These are phyloP conservation scores for Hydrolagus colliei DNA, from an alignment of 2,797 vertebrate species.

Conservation along the genomic window DNA sequence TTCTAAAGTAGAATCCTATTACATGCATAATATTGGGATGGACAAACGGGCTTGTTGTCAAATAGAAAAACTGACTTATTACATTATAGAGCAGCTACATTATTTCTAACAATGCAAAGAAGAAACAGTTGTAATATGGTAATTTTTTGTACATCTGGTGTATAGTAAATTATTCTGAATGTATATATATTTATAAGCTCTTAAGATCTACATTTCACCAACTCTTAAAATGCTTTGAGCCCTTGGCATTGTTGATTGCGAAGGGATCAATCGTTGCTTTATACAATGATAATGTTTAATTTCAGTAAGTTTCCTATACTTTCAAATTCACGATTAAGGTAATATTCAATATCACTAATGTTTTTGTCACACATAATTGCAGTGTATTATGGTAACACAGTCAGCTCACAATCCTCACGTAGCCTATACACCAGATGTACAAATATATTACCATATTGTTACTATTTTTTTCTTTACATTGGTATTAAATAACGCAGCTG, in stretches of 20 bases:
- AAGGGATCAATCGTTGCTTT: constrained; percentile 3
- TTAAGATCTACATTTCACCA: constrained; percentile 36
- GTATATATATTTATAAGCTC: too few species aligned
- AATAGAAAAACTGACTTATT: too few species aligned
- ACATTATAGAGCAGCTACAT: too few species aligned
- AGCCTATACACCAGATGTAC: neutral
- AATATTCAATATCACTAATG: neutral
- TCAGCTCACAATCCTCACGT: neutral
- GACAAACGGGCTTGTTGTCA: too few species aligned
- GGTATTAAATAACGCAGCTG: neutral
- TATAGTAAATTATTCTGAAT: too few species aligned
- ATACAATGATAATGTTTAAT: neutral
- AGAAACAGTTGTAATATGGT: too few species aligned
- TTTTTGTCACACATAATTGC: neutral
- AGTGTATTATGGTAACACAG: neutral
- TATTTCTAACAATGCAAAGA: too few species aligned
- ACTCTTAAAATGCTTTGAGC: constrained; percentile 53
- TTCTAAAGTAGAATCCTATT: too few species aligned
- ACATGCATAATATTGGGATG: too few species aligned
- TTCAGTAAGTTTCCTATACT: neutral
- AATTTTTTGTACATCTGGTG: too few species aligned
- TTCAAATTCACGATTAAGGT: neutral
- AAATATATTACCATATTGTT: neutral
- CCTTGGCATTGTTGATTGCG: neutral
- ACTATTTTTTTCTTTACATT: neutral